A percentile compares a stretch with the other conserved stretches of the same genome.
phyloP scores from a whole-genome alignment of 2,888 invertebrate genomes.

The Ophion obscuratus region DNA sequence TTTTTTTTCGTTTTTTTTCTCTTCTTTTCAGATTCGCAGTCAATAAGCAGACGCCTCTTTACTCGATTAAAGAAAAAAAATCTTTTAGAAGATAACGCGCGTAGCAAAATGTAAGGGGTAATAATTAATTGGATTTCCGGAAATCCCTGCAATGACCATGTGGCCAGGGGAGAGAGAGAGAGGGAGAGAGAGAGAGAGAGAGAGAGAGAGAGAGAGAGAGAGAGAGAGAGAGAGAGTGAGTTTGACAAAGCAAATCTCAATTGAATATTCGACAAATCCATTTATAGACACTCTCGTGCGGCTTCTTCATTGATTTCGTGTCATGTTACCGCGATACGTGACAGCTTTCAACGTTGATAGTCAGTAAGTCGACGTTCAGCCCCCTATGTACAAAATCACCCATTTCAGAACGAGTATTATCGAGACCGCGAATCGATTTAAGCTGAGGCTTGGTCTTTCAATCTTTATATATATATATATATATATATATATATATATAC shows the following conservation, averaged over 20 bases:
- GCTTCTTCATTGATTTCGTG: slow-evolving; percentile 65
- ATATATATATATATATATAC: not conserved
- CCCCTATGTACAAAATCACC: slow-evolving; percentile 16
- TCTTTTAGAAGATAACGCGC: not conserved
- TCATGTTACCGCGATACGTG: slow-evolving; percentile 47
- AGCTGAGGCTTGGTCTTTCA: not conserved
- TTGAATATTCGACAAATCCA: slow-evolving; percentile 59
- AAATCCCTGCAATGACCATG: slow-evolving; percentile 1
- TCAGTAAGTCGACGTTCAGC: slow-evolving; percentile 19
- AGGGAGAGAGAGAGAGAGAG: not conserved
- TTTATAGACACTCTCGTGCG: slow-evolving; percentile 60
- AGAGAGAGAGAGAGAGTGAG: not conserved
- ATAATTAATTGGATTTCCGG: slow-evolving; percentile 43
- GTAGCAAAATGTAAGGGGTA: not conserved
- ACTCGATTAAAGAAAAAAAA: not conserved
- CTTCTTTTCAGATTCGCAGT: too few relatives aligned
- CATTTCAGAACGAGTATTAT: slow-evolving; percentile 6
- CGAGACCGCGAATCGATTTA: slow-evolving; percentile 19
- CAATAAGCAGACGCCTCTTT: not conserved
- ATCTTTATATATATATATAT: not conserved
- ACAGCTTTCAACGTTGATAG: slow-evolving; percentile 19
- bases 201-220: not conserved
- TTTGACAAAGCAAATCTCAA: slow-evolving; percentile 30
- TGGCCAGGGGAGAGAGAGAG: slow-evolving; percentile 1
- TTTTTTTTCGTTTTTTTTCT: not conserved